Base-by-base conservation (phyloP, 2,888 invertebrate species). In the Drosophila koepferae region DNA sequence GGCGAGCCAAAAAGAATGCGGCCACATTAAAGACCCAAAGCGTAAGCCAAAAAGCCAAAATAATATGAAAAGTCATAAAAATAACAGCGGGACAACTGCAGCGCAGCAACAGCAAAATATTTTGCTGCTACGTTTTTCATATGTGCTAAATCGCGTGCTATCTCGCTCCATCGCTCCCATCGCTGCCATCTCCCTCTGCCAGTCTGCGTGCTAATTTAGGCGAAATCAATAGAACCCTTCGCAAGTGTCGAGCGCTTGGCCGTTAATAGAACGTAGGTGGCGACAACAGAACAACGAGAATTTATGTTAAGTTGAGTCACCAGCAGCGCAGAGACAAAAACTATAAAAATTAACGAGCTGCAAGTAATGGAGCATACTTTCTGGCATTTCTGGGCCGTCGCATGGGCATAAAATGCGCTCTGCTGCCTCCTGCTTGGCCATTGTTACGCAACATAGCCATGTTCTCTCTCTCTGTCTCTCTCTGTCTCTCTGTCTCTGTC, bases 271-370 rank as follows among this genome's bases (percentile, higher is more conserved):
- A 72, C 65, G 81, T 73, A 75, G 88, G 77, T 77, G 86, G 77
- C 77, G 66, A 65, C 65, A 72, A 40, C 65, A 63, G 46, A 74
- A 63, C 73, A 66, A 70, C 59, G 48, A 56, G 56, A 80, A 77
- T 81, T 86, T 72, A 81, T 84, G 77, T 79, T 77, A 79, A 68
- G 74, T 73, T 75, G 69, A 80, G 74, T 76, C 78, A 76, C 72
- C 71, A 74, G 59, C 80, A 65, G 74, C 69, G 59, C 80, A 67
- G 74, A 69, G 80, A 68, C 74, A 61, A 80, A 80, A 72, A 79
- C 82, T 86, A 89, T 87, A 81, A 87, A 87, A 88, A 80, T 86
- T 90, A 88, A 88, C 90, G 87, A 88, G 77, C 85, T 88, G 87
- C 85, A 84, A 81, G 72, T 90, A 88, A 88, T 90, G 87, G 81